A percentile compares a stretch with the other conserved stretches of the same genome.
phyloP scores from a whole-genome alignment of 2,113 vertebrate genomes.

The Aix galericulata region DNA sequence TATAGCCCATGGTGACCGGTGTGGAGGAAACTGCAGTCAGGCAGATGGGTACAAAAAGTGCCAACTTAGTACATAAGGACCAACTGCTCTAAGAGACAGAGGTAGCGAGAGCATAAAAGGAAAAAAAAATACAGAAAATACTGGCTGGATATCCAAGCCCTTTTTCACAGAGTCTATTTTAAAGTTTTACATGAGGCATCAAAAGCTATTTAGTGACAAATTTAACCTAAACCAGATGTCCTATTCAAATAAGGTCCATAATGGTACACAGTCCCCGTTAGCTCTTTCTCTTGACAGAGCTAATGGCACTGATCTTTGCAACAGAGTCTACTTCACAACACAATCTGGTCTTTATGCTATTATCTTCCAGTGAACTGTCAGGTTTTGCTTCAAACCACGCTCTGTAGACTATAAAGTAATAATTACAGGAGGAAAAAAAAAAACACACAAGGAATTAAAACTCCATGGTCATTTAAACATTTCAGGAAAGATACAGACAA shows the following conservation, averaged over 20 bases:
- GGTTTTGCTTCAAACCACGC: conserved; percentile 15
- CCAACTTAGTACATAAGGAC: not conserved
- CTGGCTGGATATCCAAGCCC: not conserved
- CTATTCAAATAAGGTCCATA: not conserved
- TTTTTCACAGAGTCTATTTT: not conserved
- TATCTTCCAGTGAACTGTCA: conserved; percentile 6
- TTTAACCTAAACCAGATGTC: not conserved
- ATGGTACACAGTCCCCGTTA: not conserved
- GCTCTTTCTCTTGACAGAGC: not conserved
- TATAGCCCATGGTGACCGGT: not conserved
- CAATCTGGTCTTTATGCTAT: not conserved
- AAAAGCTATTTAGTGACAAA: conserved; percentile 16
- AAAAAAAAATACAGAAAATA: conserved; percentile 1
- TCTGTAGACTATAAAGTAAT: not conserved
- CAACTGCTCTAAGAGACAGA: not conserved
- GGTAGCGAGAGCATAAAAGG: not conserved
- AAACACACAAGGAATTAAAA: not conserved
- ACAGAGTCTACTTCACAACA: not conserved
- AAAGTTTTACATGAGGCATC: not conserved
- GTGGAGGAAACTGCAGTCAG: not conserved
- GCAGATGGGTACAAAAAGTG: not conserved
- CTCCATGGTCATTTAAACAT: not conserved
- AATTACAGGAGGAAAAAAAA: not conserved
- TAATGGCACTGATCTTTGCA: conserved; percentile 25
- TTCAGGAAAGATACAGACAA: not conserved